Evolutionary conservation across 2,113 vertebrate species (phyloP), one percentile per base, ranked within the genome.

Genomic region (Gavialis gangeticus): DNA sequence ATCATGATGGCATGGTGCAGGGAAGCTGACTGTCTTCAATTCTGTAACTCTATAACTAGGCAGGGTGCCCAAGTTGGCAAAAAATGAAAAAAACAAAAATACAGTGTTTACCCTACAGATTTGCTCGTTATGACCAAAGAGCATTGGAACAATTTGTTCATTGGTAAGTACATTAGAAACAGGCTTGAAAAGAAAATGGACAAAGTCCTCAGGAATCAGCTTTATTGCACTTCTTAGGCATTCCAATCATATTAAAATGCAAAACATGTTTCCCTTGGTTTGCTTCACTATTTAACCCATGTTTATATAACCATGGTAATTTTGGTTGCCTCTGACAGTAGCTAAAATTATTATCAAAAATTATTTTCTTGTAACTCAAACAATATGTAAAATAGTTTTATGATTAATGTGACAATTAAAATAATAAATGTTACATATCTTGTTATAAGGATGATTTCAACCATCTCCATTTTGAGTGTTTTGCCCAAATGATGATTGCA

Each of bases 1-100:
- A 95, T 94, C 75, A 28, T 17, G 82, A 25, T 62, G 78, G 82
- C 80, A 28, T 62, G 34, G 76, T 57, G 77, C 90, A 73, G 37
- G 79, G 87, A 93, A 95, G 81, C 88, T 91, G 85, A 12, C 91
- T 93, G 5, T 82, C 79, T 92, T 93, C 57, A 24, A 71, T 92
- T 90, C 90, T 96, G 46, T 96, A 89, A 84, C 82, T 55, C 90
- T 96, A 54, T 96, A 89, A 84, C 82, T 55, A 95, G 54, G 78
- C 80, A 91, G 46, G 84, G 82, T 71, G 90, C 90, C 96, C 91
- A 95, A 67, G 82, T 83, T 95, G 91, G 75, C 89, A 82, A 79
- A 92, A 46, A 46, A 7, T 46, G 46, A 46, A 46, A 46, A 46
- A 46, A 46, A 7, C 7, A 46, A 60, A 78, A 96, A 93, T 97